A percentile compares a stretch with the other conserved stretches of the same genome.
These are phyloP conservation scores for Junonia oenone DNA, from an alignment of 2,888 invertebrate species.

Conservation along the genomic window DNA sequence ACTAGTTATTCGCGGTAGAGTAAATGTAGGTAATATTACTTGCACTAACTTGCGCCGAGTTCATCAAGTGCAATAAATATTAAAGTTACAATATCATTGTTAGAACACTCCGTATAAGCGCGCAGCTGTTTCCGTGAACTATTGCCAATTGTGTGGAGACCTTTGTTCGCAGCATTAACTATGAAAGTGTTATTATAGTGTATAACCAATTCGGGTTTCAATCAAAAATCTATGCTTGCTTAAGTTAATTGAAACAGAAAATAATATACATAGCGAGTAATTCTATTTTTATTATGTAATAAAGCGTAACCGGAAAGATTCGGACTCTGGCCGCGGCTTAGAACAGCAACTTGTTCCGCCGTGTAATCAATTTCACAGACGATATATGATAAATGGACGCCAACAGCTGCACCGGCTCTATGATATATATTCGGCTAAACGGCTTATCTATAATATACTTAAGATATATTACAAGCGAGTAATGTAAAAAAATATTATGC, in stretches of 20 bases:
- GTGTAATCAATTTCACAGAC: constrained; percentile 52
- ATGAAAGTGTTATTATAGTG: constrained; percentile 62
- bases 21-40: constrained; percentile 39
- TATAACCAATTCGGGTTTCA: constrained; percentile 31
- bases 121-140: constrained; percentile 64
- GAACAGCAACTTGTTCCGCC: constrained; percentile 19
- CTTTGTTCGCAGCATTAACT: constrained; percentile 65
- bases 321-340: constrained; percentile 17
- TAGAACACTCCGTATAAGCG: constrained; percentile 54
- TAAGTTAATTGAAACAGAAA: constrained; percentile 7
- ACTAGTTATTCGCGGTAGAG: constrained; percentile 22
- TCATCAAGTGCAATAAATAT: constrained; percentile 77
- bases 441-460: constrained; percentile 53
- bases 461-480: constrained; percentile 39
- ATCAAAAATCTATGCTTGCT: constrained; percentile 16
- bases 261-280: not conserved
- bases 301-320: constrained; percentile 21
- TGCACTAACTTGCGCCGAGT: constrained; percentile 52
- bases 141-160: constrained; percentile 65
- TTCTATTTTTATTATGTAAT: not conserved
- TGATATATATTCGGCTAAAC: constrained; percentile 52
- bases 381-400: constrained; percentile 57
- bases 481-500: not conserved
- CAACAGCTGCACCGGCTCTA: constrained; percentile 38
- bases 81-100: constrained; percentile 76